Evolutionary conservation across 2,113 vertebrate species (phyloP).

Genomic region (Brachionichthys hirsutus): DNA sequence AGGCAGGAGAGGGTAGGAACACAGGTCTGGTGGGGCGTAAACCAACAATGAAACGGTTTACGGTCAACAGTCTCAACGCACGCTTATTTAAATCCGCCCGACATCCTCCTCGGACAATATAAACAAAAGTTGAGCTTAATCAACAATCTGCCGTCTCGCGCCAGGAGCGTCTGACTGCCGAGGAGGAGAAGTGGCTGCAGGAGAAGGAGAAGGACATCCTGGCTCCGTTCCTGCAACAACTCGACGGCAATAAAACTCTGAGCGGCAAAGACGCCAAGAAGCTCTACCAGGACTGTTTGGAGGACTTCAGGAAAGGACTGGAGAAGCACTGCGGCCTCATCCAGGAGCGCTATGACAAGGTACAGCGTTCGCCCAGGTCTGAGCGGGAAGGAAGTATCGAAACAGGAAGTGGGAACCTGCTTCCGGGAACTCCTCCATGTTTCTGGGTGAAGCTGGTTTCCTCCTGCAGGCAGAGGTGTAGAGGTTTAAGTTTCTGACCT

Average conservation of each 20-base stretch:
- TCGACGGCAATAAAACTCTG: conserved; percentile 59
- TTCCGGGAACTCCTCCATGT: too few species aligned
- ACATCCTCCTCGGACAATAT: too few species aligned
- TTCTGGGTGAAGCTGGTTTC: too few species aligned
- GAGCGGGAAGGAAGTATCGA: too few species aligned
- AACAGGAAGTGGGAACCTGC: too few species aligned
- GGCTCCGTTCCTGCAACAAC: conserved; percentile 75
- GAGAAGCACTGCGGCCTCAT: conserved; percentile 77
- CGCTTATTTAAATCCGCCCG: too few species aligned
- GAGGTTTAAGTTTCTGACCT: not conserved
- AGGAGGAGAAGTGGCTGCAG: conserved; percentile 69
- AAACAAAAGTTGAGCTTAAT: too few species aligned
- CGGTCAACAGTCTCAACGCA: too few species aligned
- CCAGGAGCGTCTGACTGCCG: conserved; percentile 67
- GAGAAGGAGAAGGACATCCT: conserved; percentile 79
- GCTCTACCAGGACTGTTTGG: conserved; percentile 75
- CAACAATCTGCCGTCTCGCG: not conserved
- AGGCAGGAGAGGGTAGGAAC: conserved; percentile 74
- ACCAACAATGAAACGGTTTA: too few species aligned
- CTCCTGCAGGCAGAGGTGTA: too few species aligned
- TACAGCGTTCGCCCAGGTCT: conserved; percentile 37
- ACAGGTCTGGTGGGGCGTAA: too few species aligned
- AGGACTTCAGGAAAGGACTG: conserved; percentile 72
- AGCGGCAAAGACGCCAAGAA: conserved; percentile 59
- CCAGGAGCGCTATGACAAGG: conserved; percentile 81